Conservation (phyloP, 2,113 vertebrate genomes). For the Rallus limicola region DNA sequence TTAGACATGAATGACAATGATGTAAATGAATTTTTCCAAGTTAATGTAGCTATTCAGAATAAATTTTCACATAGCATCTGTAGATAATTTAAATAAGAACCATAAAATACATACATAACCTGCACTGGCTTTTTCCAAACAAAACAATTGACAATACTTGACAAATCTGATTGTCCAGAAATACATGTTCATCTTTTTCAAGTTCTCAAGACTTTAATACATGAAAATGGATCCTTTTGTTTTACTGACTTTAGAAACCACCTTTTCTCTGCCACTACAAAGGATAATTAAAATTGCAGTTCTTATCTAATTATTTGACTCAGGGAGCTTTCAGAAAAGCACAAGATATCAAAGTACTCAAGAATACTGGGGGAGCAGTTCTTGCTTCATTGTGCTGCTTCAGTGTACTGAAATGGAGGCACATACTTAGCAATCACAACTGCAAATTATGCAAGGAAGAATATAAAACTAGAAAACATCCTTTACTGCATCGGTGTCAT, state of each 20-base stretch:
- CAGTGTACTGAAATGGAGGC: neutral
- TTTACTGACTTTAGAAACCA: neutral
- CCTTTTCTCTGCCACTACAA: neutral
- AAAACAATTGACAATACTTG: neutral
- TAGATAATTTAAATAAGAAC: conserved; percentile 60
- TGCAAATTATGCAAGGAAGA: neutral
- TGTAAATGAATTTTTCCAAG: conserved; percentile 55
- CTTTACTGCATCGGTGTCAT: neutral
- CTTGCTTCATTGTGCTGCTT: neutral
- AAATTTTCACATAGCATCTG: conserved; percentile 39
- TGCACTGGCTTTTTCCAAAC: conserved; percentile 25
- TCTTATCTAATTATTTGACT: neutral
- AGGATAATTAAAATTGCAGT: neutral
- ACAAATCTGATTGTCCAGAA: neutral
- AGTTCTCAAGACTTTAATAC: neutral
- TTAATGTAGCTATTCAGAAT: conserved; percentile 57
- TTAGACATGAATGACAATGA: conserved; percentile 56
- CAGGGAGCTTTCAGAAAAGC: neutral
- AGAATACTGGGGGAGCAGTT: neutral
- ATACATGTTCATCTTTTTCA: neutral
- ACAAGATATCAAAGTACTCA: neutral
- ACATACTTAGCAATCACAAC: neutral
- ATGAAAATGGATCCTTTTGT: neutral
- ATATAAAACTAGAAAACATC: neutral
- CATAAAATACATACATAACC: conserved; percentile 30